Conservation (phyloP, 2,113 vertebrate genomes). For the Stomatorhinus ivindoensis region DNA sequence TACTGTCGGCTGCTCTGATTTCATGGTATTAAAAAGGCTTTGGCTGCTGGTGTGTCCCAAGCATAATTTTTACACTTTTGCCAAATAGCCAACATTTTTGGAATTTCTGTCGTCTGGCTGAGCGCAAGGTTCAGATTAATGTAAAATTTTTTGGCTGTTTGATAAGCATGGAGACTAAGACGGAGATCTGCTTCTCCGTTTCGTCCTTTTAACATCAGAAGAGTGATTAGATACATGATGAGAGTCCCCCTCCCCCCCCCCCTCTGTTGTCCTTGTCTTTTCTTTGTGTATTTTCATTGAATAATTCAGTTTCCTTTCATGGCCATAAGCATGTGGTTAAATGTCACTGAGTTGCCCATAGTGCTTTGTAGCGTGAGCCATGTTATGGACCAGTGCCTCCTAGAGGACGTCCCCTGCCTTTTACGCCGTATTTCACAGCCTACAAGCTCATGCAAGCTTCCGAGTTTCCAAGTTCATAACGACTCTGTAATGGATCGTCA, state of each 20-base stretch:
- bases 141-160: neutral
- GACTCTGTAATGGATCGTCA: neutral
- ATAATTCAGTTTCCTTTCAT: neutral
- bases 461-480: neutral
- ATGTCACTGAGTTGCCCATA: neutral
- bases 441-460: neutral
- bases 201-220: neutral
- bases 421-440: too few relatives aligned
- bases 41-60: neutral
- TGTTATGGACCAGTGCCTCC: neutral
- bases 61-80: neutral
- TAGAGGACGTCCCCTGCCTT: neutral
- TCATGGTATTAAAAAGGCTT: neutral
- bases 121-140: neutral
- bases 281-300: neutral
- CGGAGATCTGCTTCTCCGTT: neutral
- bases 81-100: neutral
- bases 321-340: neutral
- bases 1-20: neutral
- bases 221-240: neutral
- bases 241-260: neutral
- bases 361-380: neutral
- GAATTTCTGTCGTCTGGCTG: neutral
- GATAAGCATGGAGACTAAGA: neutral
- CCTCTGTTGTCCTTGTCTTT: neutral